Evolutionary conservation across 2,113 vertebrate genomes (phyloP), one percentile per base, ranked within the genome.

Genomic region (Cyanoderma ruficeps): DNA sequence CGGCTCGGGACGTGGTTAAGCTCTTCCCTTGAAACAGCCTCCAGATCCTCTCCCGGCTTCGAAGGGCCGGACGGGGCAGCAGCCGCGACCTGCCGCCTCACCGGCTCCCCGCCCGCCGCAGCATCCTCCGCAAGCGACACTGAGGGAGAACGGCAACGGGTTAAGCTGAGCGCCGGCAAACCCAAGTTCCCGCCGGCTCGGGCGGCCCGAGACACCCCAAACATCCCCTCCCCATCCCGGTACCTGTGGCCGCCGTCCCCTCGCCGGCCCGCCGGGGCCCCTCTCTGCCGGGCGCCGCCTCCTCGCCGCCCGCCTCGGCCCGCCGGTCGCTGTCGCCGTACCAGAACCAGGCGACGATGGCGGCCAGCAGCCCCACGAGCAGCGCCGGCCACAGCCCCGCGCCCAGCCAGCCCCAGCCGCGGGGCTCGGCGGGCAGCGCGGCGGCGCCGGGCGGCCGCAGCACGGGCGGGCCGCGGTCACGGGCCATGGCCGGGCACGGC

Each of bases 281-380:
- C 59, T n/a, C 35, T 44, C 31, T 8, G 41, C 15, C 53, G 39
- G 47, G 47, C 57, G 49, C 47, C 76, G n/a, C 44, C 31, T 31
- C 50, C 27, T n/a, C 83, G 20, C 37, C 13, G 49, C 57, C 55
- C 47, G 11, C 60, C 46, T 37, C 41, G 25, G 13, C 37, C 5
- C n/a, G 21, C 27, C 72, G 83, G 41, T 87, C 94, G 1, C 37
- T 6, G 12, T 79, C 5, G 10, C 94, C 93, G 84, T 95, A 96
- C 96, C 97, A 97, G 25, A 97, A 9, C 97, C 97, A 97, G 61
- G 96, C 95, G 70, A 97, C 9, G 6, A 97, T 25, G 6, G 97
- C 96, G 22, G 93, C 94, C 50, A 97, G 71, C 41, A 97, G 65
- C n/a, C 89, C 96, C 65, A 95, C 53, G 56, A 96, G n/a, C 78